phyloP scores from a whole-genome alignment of 2,797 vertebrate species.

The Diglossa cyanea region DNA sequence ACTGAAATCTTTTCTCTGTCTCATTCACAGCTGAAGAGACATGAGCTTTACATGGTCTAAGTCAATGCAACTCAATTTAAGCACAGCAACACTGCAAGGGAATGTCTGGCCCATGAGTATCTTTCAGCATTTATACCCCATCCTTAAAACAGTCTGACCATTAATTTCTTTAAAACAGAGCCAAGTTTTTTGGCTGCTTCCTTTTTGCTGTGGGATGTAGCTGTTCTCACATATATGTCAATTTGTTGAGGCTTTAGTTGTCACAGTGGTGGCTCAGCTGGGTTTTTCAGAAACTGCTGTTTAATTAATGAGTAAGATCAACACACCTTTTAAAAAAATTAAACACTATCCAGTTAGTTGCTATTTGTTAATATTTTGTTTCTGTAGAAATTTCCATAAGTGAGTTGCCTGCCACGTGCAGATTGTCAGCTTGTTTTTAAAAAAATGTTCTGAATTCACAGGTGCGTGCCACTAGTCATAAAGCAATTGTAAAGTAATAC shows the following conservation, averaged over 20 bases:
- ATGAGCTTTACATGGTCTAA: not conserved
- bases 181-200: not conserved
- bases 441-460: not conserved
- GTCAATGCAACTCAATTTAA: not conserved
- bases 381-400: not conserved
- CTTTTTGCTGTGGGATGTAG: not conserved
- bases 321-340: not conserved
- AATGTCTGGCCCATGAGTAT: not conserved
- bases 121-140: not conserved
- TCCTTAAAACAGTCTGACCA: not conserved
- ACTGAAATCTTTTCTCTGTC: not conserved
- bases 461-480: not conserved
- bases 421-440: not conserved
- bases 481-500: not conserved
- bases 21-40: not conserved
- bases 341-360: not conserved
- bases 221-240: not conserved
- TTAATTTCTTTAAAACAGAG: not conserved
- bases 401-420: not conserved
- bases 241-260: not conserved
- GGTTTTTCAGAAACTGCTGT: not conserved
- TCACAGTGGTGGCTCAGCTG: not conserved
- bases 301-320: not conserved
- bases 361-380: not conserved
- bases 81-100: not conserved